Evolutionary conservation across 2,797 vertebrate genomes (phyloP).

Genomic region (Lophius americanus): DNA sequence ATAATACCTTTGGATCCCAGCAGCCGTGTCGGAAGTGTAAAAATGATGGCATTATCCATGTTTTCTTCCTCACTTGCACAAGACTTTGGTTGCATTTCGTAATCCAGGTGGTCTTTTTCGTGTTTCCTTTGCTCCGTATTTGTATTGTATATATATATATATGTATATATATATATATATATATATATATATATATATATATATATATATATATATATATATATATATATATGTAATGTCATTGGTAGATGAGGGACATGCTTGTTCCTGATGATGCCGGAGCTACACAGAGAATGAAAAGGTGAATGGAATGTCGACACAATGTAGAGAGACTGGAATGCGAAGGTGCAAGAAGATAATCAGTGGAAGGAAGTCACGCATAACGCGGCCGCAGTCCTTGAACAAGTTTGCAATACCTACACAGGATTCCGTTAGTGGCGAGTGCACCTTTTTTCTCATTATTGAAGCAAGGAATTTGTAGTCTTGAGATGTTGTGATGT

Average conservation of each 20-base stretch:
- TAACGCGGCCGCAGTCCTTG: not conserved
- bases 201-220: not conserved
- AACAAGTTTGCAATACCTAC: not conserved
- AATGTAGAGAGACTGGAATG: not conserved
- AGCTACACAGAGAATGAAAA: not conserved
- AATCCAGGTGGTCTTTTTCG: conserved; percentile 52
- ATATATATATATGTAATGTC: not conserved
- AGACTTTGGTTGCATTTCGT: conserved; percentile 33
- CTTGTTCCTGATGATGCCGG: conserved; percentile 5
- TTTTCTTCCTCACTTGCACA: conserved; percentile 37
- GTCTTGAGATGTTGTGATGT: not conserved
- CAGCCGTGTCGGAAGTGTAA: conserved; percentile 50
- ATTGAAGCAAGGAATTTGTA: not conserved
- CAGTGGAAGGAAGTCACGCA: not conserved
- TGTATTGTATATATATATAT: not conserved
- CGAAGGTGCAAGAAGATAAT: not conserved
- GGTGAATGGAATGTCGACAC: conserved; percentile 5
- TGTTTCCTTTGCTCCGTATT: conserved; percentile 20
- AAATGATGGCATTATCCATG: conserved; percentile 55
- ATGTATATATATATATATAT: not conserved
- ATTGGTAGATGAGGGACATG: conserved; percentile 2
- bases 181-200: not conserved
- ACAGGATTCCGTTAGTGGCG: not conserved
- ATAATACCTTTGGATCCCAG: conserved; percentile 74
- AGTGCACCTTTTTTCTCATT: not conserved